Evolutionary conservation across 2,888 invertebrate species (phyloP).

Genomic region (Sturmia bella): DNA sequence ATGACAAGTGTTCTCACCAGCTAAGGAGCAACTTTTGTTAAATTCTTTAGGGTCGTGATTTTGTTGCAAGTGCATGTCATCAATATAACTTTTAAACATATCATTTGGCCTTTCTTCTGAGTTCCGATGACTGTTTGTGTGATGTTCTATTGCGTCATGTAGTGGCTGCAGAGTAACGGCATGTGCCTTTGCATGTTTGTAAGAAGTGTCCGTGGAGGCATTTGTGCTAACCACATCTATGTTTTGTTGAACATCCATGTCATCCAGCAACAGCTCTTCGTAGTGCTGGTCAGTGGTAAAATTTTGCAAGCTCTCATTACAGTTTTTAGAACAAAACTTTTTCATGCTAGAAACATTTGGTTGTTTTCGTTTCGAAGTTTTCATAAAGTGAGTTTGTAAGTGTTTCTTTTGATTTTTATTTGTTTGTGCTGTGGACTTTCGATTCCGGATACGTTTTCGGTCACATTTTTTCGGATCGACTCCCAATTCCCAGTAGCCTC

Average conservation of each 20-base stretch:
- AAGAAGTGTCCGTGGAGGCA: background rate
- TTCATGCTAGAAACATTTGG: slow-evolving; percentile 5
- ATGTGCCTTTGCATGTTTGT: background rate
- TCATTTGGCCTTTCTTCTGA: background rate
- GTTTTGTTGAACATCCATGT: slow-evolving; percentile 71
- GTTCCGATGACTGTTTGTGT: background rate
- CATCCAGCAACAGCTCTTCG: slow-evolving; percentile 66
- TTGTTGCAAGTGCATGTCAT: background rate
- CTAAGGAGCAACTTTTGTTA: slow-evolving; percentile 5
- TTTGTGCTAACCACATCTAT: slow-evolving; percentile 62
- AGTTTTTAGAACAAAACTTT: background rate
- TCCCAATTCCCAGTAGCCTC: slow-evolving; percentile 81
- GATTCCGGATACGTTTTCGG: slow-evolving; percentile 79
- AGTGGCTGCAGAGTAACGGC: background rate
- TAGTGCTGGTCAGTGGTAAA: background rate
- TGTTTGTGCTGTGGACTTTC: slow-evolving; percentile 56
- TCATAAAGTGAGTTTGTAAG: slow-evolving; percentile 27
- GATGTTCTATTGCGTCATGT: background rate
- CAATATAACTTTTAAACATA: slow-evolving; percentile 16
- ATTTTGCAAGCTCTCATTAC: slow-evolving; percentile 1
- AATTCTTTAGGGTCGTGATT: slow-evolving; percentile 2
- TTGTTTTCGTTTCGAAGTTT: slow-evolving; percentile 30
- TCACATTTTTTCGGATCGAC: slow-evolving; percentile 80
- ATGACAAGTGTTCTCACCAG: background rate
- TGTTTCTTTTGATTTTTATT: slow-evolving; percentile 46